Base-by-base conservation (phyloP, 2,113 vertebrate genomes). In the Pyrgilauda ruficollis region DNA sequence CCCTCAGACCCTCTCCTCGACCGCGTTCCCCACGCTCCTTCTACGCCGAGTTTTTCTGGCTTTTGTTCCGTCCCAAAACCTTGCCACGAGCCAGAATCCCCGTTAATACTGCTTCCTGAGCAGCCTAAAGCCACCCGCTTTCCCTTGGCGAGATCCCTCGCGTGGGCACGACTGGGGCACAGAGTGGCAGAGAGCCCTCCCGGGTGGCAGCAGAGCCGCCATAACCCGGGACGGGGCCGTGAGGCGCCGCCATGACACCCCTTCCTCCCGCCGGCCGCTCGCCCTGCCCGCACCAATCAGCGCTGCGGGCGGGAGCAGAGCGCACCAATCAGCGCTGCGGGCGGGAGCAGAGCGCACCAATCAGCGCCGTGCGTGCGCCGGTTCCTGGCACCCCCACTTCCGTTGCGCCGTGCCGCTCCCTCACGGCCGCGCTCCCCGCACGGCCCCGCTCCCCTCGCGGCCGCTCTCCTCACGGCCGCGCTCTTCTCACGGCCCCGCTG, bases 141-240 rank as follows among this genome's bases (percentile, higher is more conserved):
- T 11, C 49, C 39, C 33, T 30, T 2, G 9, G 49, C 3, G 22
- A 15, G 10, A 18, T 5, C 15, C 31, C 5, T 21, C 3, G 3
- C 22, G 2, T 4, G 39, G 56, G 49, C 13, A 28, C 6, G 2
- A 3, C 20, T 0, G 21, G 2, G 52, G 4, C 9, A 26, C 26
- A 3, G 5, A 33, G 3, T 1, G 27, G 6, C 4, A 24, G 50
- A 31, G 5, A 63, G 0, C 30, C 20, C 19, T 19, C 16, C 4
- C 2, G 15, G 12, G 3, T 0, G 16, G 13, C 15, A 21, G 39
- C 31, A 7, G 9, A 3, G 20, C 50, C 55, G 15, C 43, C 49
- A 11, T 13, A 6, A 15, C 5, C 0, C 17, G 2, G 4, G 5
- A 9, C 3, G 3, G 2, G 2, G 2, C 43, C 8, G 2, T 49